Percentiles rank a stretch among this genome's conserved stretches.
Conservation (phyloP, 2,888 invertebrate genomes). For the Caenorhabditis afra region DNA sequence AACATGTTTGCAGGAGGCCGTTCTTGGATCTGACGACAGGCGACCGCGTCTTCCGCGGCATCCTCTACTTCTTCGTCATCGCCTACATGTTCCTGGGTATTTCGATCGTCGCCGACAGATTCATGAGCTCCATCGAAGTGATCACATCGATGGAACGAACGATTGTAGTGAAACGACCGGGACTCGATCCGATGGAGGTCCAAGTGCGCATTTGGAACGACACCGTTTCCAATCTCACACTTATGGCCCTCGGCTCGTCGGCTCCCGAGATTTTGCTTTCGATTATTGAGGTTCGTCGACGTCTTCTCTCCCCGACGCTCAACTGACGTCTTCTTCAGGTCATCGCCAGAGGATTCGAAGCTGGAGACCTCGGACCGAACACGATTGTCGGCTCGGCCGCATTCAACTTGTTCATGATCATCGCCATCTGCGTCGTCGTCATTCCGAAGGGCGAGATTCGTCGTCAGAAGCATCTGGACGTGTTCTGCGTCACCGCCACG, state of each 20-base stretch:
- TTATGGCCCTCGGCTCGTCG: slow-evolving; percentile 97
- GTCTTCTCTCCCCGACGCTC: neutral
- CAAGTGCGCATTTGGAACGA: slow-evolving; percentile 97
- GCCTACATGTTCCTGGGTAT: slow-evolving; percentile 98
- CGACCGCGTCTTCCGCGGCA: slow-evolving; percentile 84
- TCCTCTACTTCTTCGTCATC: slow-evolving; percentile 91
- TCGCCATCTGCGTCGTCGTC: slow-evolving; percentile 89
- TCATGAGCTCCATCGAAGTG: slow-evolving; percentile 99
- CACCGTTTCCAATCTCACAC: slow-evolving; percentile 96
- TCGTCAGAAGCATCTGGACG: slow-evolving; percentile 84
- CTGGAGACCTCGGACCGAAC: slow-evolving; percentile 96
- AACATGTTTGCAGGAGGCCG: slow-evolving; percentile 77
- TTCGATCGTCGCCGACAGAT: slow-evolving; percentile 97
- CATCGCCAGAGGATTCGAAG: slow-evolving; percentile 91
- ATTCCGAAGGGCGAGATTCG: slow-evolving; percentile 79
- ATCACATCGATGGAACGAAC: slow-evolving; percentile 94
- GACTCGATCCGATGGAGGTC: slow-evolving; percentile 90
- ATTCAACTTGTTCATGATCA: slow-evolving; percentile 97
- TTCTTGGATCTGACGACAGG: slow-evolving; percentile 75
- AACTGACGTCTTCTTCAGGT: slow-evolving; percentile 53
- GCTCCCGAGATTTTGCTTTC: slow-evolving; percentile 98
- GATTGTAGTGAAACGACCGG: slow-evolving; percentile 91
- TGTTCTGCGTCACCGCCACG: slow-evolving; percentile 96
- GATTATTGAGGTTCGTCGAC: slow-evolving; percentile 92
- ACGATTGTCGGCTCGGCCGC: slow-evolving; percentile 99